These are phyloP conservation scores for Macrobrachium nipponense DNA, from an alignment of 1,140 invertebrate genomes.

Conservation along the genomic window DNA sequence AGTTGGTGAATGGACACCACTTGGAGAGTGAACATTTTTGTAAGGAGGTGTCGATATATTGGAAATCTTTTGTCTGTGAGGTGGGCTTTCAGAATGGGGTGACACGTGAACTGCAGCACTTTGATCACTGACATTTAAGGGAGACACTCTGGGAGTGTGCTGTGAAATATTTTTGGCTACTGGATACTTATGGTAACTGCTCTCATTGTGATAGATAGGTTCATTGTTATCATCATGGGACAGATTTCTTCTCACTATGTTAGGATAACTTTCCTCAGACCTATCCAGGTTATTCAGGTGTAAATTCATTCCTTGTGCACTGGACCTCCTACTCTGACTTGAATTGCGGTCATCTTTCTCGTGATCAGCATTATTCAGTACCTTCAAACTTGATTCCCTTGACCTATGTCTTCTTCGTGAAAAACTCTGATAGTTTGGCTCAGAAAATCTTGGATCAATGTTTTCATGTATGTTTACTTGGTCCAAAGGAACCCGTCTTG, in stretches of 20 bases:
- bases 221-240: constrained; percentile 49
- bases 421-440: constrained; percentile 33
- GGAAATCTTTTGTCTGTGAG: constrained; percentile 30
- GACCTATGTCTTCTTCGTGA: constrained; percentile 14
- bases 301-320: background rate
- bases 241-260: constrained; percentile 18
- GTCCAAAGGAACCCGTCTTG: background rate
- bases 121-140: constrained; percentile 34
- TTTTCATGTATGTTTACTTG: constrained; percentile 1
- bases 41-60: constrained; percentile 16
- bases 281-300: constrained; percentile 49
- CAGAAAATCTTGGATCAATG: background rate
- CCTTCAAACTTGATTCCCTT: constrained; percentile 12
- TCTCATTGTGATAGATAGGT: background rate
- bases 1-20: background rate
- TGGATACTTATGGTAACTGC: background rate
- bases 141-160: background rate
- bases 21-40: background rate
- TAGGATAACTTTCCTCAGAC: constrained; percentile 22
- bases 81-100: constrained; percentile 26
- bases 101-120: background rate
- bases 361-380: constrained; percentile 27
- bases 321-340: background rate
- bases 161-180: background rate
- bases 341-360: background rate